Percentiles rank a stretch among this genome's conserved stretches.
Evolutionary conservation across 2,888 invertebrate genomes (phyloP).

Genomic region (Micoletzkya japonica): DNA sequence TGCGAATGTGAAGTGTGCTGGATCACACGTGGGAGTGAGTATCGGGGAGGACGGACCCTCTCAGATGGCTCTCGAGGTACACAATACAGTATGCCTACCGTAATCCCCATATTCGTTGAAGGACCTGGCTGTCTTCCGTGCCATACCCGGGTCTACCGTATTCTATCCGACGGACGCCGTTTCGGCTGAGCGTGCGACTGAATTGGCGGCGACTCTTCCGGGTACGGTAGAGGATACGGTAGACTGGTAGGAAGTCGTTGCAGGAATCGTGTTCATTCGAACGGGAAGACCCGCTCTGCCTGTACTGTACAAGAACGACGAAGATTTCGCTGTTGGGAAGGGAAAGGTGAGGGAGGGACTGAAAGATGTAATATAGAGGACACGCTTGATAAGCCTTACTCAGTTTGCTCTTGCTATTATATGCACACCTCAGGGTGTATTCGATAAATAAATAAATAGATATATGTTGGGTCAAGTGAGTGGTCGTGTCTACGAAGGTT

Average conservation of each 20-base stretch:
- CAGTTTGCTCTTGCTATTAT: background rate
- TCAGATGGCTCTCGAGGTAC: conserved; percentile 98
- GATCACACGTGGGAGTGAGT: conserved; percentile 92
- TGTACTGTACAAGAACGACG: conserved; percentile 83
- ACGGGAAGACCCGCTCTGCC: conserved; percentile 88
- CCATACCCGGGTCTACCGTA: conserved; percentile 77
- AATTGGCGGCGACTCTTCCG: conserved; percentile 77
- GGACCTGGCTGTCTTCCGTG: conserved; percentile 91
- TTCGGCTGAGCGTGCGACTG: conserved; percentile 84
- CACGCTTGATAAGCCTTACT: background rate
- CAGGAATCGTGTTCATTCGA: conserved; percentile 87
- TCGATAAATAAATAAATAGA: too few species aligned
- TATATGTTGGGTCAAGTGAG: too few species aligned
- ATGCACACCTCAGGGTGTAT: too few species aligned
- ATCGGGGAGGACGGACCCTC: conserved; percentile 80
- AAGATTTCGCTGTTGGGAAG: conserved; percentile 76
- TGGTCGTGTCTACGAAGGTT: too few species aligned
- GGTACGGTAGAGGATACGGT: conserved; percentile 25
- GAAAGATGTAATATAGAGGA: background rate
- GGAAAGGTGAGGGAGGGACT: conserved; percentile 66
- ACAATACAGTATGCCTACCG: too few species aligned
- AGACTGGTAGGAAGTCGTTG: conserved; percentile 67
- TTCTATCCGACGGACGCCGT: conserved; percentile 87
- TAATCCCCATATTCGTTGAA: conserved; percentile 9
- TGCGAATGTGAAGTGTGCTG: conserved; percentile 89